Evolutionary conservation across 2,797 vertebrate genomes (phyloP), one percentile per base, ranked within the genome.

Genomic region (Mastacembelus armatus): DNA sequence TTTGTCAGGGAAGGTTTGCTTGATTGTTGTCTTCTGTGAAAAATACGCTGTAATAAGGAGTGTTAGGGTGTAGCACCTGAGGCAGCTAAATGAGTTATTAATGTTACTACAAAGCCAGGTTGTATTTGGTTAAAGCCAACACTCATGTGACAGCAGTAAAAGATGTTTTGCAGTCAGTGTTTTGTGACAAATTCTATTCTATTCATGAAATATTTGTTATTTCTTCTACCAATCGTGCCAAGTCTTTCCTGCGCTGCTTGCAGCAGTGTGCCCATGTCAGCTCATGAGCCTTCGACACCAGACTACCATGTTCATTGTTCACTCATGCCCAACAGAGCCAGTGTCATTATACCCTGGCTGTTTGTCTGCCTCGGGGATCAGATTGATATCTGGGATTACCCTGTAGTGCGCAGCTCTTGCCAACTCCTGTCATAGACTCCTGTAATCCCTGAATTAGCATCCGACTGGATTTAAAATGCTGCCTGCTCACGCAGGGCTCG

Each of bases 391-490:
- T 60, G 74, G 85, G 85, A 91, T 92, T 90, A 87, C 58, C 14
- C 26, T 10, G 50, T 56, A 74, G 81, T 77, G 61, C 60, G 48
- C 5, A 27, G 58, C 57, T 78, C 67, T 71, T 48, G 58, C 66
- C 79, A 71, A 71, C 49, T 90, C 44, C 62, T 74, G 83, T 84
- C 83, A 91, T 76, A 68, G 86, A 89, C 79, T 85, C 86, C 76
- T 78, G 62, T 88, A 90, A 90, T 92, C 89, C 80, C 52, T 45
- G 67, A 86, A 88, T 89, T 91, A 84, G 80, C 81, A 65, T 85
- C 62, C 77, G 64, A 52, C 43, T 48, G 74, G 71, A 82, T 92
- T 84, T 79, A 48, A 77, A 82, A 24, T 2, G 36, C 76, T 42
- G 69, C 52, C 47, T 43, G 47, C 42, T 48, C 49, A 66, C 71